Conservation (phyloP, 2,797 vertebrate genomes). For the Melanotaenia nigrans region DNA sequence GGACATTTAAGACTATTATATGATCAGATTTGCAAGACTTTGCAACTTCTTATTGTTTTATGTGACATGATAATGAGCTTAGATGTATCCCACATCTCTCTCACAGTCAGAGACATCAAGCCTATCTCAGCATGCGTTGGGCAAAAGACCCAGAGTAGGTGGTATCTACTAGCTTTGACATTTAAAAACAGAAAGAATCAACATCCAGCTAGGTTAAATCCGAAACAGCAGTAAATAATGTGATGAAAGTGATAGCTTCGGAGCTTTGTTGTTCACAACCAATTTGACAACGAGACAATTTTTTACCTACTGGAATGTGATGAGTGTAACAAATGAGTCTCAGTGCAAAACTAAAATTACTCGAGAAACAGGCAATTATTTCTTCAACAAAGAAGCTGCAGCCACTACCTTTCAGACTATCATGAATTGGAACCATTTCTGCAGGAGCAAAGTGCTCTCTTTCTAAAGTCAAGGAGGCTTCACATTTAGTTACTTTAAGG, state of each 20-base stretch:
- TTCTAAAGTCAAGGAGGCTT: not conserved
- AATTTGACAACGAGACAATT: not conserved
- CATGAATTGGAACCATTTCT: not conserved
- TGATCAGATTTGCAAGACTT: not conserved
- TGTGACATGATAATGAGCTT: not conserved
- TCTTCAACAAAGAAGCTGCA: not conserved
- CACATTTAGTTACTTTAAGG: too few relatives aligned
- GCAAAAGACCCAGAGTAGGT: not conserved
- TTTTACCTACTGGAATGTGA: not conserved
- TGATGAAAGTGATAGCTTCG: not conserved
- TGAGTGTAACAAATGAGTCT: not conserved
- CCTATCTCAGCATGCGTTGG: not conserved
- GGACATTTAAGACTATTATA: not conserved
- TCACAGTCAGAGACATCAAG: fast-evolving
- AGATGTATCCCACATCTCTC: not conserved
- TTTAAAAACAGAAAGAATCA: not conserved
- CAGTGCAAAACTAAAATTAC: too few relatives aligned
- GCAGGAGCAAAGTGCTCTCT: not conserved
- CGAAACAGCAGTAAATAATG: not conserved
- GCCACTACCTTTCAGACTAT: not conserved
- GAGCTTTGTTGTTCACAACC: not conserved
- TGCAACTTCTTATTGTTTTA: fast-evolving
- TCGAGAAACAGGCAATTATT: not conserved
- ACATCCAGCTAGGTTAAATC: not conserved
- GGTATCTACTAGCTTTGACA: too few relatives aligned